A percentile compares a stretch with the other conserved stretches of the same genome.
Conservation (phyloP, 2,113 vertebrate genomes). For the Eolophus roseicapilla region DNA sequence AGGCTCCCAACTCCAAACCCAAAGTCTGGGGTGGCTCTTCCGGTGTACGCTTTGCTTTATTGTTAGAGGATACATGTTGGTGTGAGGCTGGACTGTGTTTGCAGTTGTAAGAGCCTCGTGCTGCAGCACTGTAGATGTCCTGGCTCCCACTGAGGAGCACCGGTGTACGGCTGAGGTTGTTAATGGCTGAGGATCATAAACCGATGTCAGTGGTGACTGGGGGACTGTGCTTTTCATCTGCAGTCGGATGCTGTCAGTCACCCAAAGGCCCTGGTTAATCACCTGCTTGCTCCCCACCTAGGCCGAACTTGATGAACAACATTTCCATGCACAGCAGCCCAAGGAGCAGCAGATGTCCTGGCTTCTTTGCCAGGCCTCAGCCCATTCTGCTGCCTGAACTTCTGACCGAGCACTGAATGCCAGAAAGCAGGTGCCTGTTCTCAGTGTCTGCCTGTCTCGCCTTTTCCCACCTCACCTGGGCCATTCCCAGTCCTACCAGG, state of each 20-base stretch:
- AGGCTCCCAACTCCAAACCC: background rate
- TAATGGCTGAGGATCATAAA: background rate
- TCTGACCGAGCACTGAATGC: background rate
- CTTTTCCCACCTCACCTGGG: background rate
- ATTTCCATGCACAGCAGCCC: background rate
- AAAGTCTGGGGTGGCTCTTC: background rate
- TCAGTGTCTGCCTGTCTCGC: background rate
- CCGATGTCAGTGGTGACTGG: background rate
- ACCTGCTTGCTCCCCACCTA: slow-evolving; percentile 16
- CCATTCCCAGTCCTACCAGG: background rate
- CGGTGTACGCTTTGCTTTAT: background rate
- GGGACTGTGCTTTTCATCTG: background rate
- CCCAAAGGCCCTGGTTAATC: background rate
- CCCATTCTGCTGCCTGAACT: slow-evolving; percentile 12
- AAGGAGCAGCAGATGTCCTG: slow-evolving; percentile 20
- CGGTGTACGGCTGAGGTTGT: background rate
- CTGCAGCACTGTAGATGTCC: background rate
- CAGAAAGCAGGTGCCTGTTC: background rate
- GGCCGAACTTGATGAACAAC: background rate
- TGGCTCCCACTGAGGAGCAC: background rate
- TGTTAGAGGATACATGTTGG: background rate
- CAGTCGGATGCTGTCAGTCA: background rate
- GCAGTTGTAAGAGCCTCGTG: background rate
- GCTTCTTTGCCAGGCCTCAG: slow-evolving; percentile 3
- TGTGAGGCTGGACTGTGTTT: background rate